A percentile compares a stretch with the other conserved stretches of the same genome.
Conservation (phyloP, 2,888 invertebrate species). For the Drosophila prolongata region DNA sequence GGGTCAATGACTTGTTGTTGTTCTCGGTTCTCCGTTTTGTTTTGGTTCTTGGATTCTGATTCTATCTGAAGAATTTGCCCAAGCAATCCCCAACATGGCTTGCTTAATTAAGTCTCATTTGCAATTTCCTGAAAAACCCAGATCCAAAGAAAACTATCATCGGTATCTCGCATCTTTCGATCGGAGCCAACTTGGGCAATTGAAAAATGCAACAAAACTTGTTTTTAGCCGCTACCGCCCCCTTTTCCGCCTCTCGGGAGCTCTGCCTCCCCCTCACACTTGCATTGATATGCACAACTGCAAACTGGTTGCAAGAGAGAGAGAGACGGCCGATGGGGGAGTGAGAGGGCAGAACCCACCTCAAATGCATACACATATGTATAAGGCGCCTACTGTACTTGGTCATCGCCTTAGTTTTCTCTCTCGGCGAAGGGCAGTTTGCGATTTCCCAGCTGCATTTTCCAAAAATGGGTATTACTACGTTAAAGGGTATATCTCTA, state of each 20-base stretch:
- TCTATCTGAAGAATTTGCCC: not conserved
- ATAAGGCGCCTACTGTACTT: conserved; percentile 70
- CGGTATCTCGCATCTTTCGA: conserved; percentile 19
- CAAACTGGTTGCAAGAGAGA: conserved; percentile 50
- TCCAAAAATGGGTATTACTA: conserved; percentile 3
- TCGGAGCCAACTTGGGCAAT: conserved; percentile 44
- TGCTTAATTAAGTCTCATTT: conserved; percentile 37
- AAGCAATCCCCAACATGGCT: conserved; percentile 3
- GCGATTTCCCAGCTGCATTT: conserved; percentile 31
- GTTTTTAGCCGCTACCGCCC: conserved; percentile 47
- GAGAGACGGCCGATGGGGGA: conserved; percentile 9
- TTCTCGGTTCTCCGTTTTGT: conserved; percentile 49
- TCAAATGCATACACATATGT: conserved; percentile 18
- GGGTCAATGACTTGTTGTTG: conserved; percentile 70
- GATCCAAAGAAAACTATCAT: conserved; percentile 10
- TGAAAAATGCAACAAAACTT: conserved; percentile 67
- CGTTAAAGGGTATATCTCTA: not conserved
- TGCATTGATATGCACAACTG: conserved; percentile 71
- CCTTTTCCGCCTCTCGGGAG: conserved; percentile 6
- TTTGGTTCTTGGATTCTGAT: conserved; percentile 43
- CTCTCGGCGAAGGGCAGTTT: conserved; percentile 11
- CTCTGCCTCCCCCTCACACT: conserved; percentile 14
- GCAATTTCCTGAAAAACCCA: conserved; percentile 34
- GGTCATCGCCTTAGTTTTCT: conserved; percentile 29
- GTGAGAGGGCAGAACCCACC: conserved; percentile 4